Conservation (phyloP, 2,797 vertebrate genomes). For the Cygnus olor region DNA sequence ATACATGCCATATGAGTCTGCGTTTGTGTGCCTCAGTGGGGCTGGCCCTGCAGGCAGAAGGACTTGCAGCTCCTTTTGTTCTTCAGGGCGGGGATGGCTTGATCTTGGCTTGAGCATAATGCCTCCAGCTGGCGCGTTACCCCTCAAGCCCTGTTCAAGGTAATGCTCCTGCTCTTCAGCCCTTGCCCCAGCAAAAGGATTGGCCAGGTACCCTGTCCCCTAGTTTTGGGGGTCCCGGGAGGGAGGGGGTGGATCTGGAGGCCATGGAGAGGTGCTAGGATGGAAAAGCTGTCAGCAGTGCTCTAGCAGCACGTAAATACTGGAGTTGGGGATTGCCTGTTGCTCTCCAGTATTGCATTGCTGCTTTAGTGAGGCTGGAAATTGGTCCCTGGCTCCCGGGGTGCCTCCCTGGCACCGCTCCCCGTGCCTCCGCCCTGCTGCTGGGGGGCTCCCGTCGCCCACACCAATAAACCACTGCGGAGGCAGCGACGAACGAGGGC, state of each 20-base stretch:
- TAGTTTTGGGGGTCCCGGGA: neutral
- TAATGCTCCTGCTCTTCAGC: neutral
- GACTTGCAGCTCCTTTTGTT: neutral
- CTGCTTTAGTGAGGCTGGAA: constrained; percentile 83
- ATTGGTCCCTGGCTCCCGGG: neutral
- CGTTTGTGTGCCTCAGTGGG: neutral
- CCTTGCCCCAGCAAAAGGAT: neutral
- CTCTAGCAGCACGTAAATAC: constrained; percentile 87
- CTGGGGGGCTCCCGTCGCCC: neutral
- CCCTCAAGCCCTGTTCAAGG: neutral
- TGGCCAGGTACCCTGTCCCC: neutral
- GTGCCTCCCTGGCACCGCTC: neutral
- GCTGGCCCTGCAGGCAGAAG: neutral
- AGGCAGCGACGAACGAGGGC: constrained; percentile 25
- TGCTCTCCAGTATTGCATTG: constrained; percentile 85
- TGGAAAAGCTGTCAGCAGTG: constrained; percentile 67
- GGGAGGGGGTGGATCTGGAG: neutral
- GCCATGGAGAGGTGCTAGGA: neutral
- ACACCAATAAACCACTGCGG: constrained; percentile 64
- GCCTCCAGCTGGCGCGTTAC: neutral
- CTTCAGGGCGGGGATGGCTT: neutral
- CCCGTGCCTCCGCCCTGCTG: neutral
- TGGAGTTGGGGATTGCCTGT: constrained; percentile 78
- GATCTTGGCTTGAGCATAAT: neutral
- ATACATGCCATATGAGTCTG: fast-evolving